phyloP scores from a whole-genome alignment of 2,888 invertebrate species.

The Acleris holmiana region DNA sequence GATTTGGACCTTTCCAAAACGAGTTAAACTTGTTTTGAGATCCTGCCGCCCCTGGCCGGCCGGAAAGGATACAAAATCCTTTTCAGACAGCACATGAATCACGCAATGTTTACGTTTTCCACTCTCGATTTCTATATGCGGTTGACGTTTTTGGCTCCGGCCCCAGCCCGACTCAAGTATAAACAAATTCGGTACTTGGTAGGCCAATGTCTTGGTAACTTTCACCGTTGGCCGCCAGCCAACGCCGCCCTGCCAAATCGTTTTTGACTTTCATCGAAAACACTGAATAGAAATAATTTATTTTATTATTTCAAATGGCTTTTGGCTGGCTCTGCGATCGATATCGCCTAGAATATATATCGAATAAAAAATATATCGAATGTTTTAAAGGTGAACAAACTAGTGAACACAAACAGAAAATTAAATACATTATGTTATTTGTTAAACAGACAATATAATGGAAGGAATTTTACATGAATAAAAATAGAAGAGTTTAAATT shows the following conservation, averaged over 20 bases:
- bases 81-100: conserved; percentile 34
- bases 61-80: conserved; percentile 35
- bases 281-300: conserved; percentile 71
- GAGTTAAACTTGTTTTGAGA: conserved; percentile 31
- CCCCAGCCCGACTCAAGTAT: conserved; percentile 53
- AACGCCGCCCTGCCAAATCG: conserved; percentile 64
- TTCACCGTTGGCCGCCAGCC: conserved; percentile 77
- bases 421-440: conserved; percentile 5
- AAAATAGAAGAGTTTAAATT: conserved; percentile 36
- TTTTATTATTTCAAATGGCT: conserved; percentile 59
- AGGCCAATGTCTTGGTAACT: conserved; percentile 77
- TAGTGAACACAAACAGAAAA: conserved; percentile 7
- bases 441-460: conserved; percentile 3
- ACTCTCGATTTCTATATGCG: conserved; percentile 59
- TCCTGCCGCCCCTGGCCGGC: conserved; percentile 15
- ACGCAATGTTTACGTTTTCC: conserved; percentile 37
- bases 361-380: conserved; percentile 22
- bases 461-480: conserved; percentile 12
- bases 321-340: conserved; percentile 45
- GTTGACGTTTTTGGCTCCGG: conserved; percentile 60
- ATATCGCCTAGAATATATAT: conserved; percentile 42
- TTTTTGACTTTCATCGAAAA: conserved; percentile 68
- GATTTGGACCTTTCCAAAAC: conserved; percentile 11
- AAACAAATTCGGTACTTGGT: conserved; percentile 76
- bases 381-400: conserved; percentile 30